Base-by-base conservation (phyloP, 2,797 vertebrate species). In the Catamblyrhynchus diadema region DNA sequence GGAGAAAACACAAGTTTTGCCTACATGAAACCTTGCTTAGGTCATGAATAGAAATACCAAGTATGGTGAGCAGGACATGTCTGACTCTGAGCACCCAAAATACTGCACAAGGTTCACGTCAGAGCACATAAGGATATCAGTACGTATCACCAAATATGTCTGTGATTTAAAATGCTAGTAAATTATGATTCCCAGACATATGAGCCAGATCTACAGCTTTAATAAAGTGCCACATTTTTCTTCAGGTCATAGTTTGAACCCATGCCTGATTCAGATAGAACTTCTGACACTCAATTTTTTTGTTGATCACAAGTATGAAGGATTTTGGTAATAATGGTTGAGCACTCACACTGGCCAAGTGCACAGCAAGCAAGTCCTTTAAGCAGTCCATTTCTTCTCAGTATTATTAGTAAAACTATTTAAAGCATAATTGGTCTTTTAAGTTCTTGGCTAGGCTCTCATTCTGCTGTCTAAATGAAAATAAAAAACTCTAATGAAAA, bases 401-500 rank as follows among this genome's bases (percentile, higher is more conserved):
- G 30, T 35, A 45, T 73, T 95, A 85, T 80, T 82, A 86, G 23
- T 59, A 90, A 81, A 86, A 95, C 54, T 83, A 81, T 86, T 92
- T 88, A 79, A 92, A 86, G 71, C 67, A 77, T 83, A 95, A 90
- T 88, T 88, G 54, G 61, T 47, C 74, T 93, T 93, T 89, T 61
- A 80, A 74, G 44, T 35, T 92, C 64, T 91, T 94, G 94, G 88
- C 88, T 54, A 81, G 69, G 61, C 5, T 75, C 39, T 88, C 17
- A 6, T 77, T 94, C 71, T 77, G 47, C 65, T 79, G 80, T 65
- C 75, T 85, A 33, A 87, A 84, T 78, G 51, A 90, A 91, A 95
- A 90, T 15, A 86, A 90, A 92, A 83, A 88, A 59, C 61, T 80
- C 50, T 91, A 95, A 95, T 75, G 79, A 87, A 92, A 93, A 86